Evolutionary conservation across 2,888 invertebrate species (phyloP), one percentile per base, ranked within the genome.

Genomic region (Atethmia centrago): DNA sequence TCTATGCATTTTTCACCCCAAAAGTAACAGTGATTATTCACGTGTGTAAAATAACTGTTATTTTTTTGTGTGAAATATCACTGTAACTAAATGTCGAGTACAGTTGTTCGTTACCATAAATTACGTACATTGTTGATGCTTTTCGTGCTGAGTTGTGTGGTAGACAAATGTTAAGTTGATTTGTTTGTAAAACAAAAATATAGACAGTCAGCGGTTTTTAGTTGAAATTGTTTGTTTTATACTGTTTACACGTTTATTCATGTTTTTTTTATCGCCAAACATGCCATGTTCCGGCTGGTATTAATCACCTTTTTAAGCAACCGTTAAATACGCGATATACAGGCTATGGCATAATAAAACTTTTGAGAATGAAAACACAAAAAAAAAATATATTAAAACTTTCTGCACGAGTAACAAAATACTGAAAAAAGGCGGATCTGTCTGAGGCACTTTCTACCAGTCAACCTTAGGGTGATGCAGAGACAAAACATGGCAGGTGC

Each of bases 1-100:
- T 68, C 77, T 67, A 85, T 89, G 87, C 86, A 88, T 87, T 88
- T 89, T 89, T 84, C 75, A 75, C 72, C 59, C n/a, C 31, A 55
- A 80, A 79, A 77, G 80, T 77, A 85, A 74, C 69, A 67, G 67
- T 72, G 31, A 71, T 71, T 74, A 75, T 67, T 80, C 62, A 74
- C 61, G 51, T 45, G 55, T 59, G 21, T 62, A 58, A 58, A 74
- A 67, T 58, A 78, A 51, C 36, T 10, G 58, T 31, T 25, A 36
- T 45, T 72, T 40, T 45, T 25, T 51, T 59, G 21, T 40, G 63
- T 73, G 71, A 76, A 70, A 77, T 68, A 71, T 80, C 16, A 66
- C 59, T 72, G 66, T 62, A 64, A 62, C 21, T 31, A 47, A 19
- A 42, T 51, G 74, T 71, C 74, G n/a, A 31, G 69, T 62, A 49